phyloP scores from a whole-genome alignment of 2,113 vertebrate genomes.

The Thalassoma bifasciatum region DNA sequence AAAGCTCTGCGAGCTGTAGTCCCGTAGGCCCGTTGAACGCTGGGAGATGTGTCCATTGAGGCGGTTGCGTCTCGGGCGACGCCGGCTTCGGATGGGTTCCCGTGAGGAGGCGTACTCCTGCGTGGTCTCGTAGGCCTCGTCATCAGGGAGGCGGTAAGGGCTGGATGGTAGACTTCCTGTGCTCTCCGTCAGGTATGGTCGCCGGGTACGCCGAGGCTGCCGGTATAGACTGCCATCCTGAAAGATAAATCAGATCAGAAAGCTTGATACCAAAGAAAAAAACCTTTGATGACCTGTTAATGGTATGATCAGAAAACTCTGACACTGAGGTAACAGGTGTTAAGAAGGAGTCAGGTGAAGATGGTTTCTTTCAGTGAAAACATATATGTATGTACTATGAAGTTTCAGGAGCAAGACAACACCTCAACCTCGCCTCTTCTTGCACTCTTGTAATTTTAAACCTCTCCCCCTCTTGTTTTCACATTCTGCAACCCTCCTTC shows the following conservation, averaged over 20 bases:
- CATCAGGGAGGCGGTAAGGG: conserved; percentile 92
- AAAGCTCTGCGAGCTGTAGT: conserved; percentile 94
- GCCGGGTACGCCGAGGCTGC: conserved; percentile 85
- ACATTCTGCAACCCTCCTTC: no score
- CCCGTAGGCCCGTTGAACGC: conserved; percentile 85
- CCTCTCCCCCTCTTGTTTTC: no score
- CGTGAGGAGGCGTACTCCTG: conserved; percentile 93
- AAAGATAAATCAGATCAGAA: conserved; percentile 41
- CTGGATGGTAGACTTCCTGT: conserved; percentile 96
- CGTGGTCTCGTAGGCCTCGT: conserved; percentile 97
- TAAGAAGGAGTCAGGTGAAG: no score
- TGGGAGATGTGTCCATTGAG: conserved; percentile 92
- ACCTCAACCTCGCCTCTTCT: no score
- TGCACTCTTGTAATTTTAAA: no score
- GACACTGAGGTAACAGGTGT: no score
- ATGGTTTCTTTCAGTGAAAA: no score
- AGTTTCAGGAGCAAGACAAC: no score
- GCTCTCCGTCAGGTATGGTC: conserved; percentile 88
- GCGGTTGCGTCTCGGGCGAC: conserved; percentile 90
- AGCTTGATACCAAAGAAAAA: neutral
- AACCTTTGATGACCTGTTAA: no score
- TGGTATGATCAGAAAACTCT: no score
- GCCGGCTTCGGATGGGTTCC: conserved; percentile 86
- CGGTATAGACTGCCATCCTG: conserved; percentile 90
- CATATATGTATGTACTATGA: no score